Conservation (phyloP, 1,140 invertebrate genomes). For the Drosophila burlai region DNA sequence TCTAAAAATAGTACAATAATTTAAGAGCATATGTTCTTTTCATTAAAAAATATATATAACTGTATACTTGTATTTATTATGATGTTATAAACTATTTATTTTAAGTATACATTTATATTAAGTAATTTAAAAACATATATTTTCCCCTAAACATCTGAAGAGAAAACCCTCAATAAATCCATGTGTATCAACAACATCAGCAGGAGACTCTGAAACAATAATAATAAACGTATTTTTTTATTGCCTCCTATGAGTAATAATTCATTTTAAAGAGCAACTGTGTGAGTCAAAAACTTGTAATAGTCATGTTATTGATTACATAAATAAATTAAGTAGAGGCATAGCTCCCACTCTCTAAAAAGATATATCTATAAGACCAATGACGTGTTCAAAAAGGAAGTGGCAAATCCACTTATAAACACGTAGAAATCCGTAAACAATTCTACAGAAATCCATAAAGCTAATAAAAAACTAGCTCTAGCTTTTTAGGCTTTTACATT, state of each 20-base stretch:
- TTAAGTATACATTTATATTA: too few species aligned
- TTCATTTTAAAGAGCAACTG: constrained; percentile 14
- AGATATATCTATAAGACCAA: constrained; percentile 5
- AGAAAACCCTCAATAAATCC: neutral
- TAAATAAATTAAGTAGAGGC: constrained; percentile 27
- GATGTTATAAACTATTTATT: too few species aligned
- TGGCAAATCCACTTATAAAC: constrained; percentile 12
- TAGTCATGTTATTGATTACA: constrained; percentile 30
- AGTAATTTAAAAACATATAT: neutral
- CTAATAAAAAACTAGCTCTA: constrained; percentile 1
- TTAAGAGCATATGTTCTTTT: too few species aligned
- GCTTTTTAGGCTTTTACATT: constrained; percentile 56
- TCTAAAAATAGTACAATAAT: neutral
- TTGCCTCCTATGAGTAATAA: constrained; percentile 22
- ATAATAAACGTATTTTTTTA: constrained; percentile 14
- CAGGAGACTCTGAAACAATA: constrained; percentile 3
- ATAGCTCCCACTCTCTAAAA: neutral
- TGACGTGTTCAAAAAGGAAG: constrained; percentile 25
- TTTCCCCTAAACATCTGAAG: neutral
- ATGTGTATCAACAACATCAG: constrained; percentile 41
- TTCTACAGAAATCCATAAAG: constrained; percentile 6
- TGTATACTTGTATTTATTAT: too few species aligned
- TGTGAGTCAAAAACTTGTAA: constrained; percentile 13
- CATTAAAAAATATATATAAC: too few species aligned
- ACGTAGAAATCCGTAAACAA: constrained; percentile 11